Evolutionary conservation across 1,140 invertebrate genomes (phyloP).

Genomic region (Aphaenogaster floridana): DNA sequence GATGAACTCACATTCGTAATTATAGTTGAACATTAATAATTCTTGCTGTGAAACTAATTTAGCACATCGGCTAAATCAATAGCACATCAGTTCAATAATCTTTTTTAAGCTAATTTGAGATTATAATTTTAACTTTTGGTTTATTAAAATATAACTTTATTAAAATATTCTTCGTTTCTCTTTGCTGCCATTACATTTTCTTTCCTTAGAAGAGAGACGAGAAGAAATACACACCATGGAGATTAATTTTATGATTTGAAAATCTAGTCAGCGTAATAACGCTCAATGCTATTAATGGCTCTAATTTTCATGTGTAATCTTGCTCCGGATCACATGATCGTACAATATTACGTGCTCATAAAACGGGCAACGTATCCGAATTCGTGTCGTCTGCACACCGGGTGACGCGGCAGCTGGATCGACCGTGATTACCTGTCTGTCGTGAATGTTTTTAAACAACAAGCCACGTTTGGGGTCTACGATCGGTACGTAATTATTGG

Average conservation of each 20-base stretch:
- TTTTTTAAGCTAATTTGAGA: neutral
- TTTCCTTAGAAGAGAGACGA: neutral
- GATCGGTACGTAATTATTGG: conserved; percentile 90
- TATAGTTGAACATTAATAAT: neutral
- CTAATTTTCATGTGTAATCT: conserved; percentile 42
- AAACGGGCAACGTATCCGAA: conserved; percentile 85
- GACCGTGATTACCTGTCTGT: conserved; percentile 88
- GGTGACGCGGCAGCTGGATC: conserved; percentile 85
- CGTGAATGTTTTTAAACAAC: conserved; percentile 89
- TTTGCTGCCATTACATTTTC: neutral
- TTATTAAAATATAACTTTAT: conserved; percentile 9
- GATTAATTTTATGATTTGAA: neutral
- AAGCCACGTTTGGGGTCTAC: conserved; percentile 89
- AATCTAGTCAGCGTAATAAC: neutral
- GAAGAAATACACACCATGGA: neutral
- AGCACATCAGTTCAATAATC: neutral
- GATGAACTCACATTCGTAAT: neutral
- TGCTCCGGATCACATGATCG: conserved; percentile 88
- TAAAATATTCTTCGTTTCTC: conserved; percentile 1
- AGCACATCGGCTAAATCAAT: neutral
- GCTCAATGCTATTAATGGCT: neutral
- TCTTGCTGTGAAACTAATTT: conserved; percentile 6
- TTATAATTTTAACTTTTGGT: conserved; percentile 28
- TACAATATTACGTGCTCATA: conserved; percentile 89
- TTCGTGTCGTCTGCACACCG: conserved; percentile 87